Conservation (phyloP, 2,113 vertebrate species). For the Nothocercus nigrocapillus region DNA sequence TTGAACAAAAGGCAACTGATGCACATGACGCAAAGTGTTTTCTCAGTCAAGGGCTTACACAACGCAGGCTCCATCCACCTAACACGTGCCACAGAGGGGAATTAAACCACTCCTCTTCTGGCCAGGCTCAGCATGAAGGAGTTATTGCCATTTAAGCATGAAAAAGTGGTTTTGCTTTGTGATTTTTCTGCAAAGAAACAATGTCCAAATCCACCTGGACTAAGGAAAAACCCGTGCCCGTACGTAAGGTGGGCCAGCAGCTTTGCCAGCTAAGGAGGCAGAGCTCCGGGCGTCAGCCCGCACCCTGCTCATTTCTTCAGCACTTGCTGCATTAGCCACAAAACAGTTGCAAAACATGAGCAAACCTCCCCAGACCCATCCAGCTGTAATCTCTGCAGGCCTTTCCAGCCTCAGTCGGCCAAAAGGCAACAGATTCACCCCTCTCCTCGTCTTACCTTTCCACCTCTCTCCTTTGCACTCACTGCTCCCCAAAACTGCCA, state of each 20-base stretch:
- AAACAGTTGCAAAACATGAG: background rate
- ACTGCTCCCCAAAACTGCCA: background rate
- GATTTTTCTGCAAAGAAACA: background rate
- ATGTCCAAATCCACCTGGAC: accelerated
- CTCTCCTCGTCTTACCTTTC: background rate
- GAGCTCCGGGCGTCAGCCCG: background rate
- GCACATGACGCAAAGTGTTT: constrained; percentile 35
- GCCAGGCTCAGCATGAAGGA: background rate
- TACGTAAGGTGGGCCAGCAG: background rate
- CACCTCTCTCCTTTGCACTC: background rate
- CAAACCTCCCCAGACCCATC: background rate
- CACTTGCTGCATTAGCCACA: background rate
- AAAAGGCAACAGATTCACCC: background rate
- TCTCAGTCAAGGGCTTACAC: background rate
- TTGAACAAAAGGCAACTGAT: constrained; percentile 53
- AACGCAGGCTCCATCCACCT: background rate
- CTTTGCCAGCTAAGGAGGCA: background rate
- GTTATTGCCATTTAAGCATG: background rate
- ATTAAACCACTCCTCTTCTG: background rate
- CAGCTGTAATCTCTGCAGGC: background rate
- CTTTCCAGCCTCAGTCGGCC: background rate
- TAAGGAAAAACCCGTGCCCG: background rate
- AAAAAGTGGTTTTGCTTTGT: background rate
- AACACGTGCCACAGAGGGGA: background rate
- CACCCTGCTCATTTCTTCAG: background rate